Conservation (phyloP, 2,797 vertebrate genomes). For the Jordanella pulchra region DNA sequence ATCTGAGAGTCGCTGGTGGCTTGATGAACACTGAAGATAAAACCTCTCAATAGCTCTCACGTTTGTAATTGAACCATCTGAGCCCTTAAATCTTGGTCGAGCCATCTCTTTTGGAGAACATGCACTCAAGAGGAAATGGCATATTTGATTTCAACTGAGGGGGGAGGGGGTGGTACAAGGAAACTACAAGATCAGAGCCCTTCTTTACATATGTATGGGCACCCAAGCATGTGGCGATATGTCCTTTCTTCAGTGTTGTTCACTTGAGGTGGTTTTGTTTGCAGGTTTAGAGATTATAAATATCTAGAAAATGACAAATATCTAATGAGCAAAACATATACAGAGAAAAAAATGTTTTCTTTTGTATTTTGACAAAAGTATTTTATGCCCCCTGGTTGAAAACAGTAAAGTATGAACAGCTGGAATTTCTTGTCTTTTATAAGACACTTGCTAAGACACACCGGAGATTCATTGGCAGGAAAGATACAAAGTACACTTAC, state of each 20-base stretch:
- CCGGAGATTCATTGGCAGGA: neutral
- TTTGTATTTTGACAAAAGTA: neutral
- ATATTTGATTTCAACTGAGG: slow-evolving; percentile 40
- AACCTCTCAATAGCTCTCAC: slow-evolving; percentile 48
- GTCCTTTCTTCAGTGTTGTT: neutral
- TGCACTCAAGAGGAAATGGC: slow-evolving; percentile 47
- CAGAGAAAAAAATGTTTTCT: neutral
- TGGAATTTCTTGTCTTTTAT: too few relatives aligned
- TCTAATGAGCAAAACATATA: neutral
- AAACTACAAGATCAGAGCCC: slow-evolving; percentile 13
- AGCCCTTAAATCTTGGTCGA: slow-evolving; percentile 35
- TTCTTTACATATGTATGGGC: slow-evolving; percentile 8
- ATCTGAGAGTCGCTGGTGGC: slow-evolving; percentile 47
- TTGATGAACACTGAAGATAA: slow-evolving; percentile 59
- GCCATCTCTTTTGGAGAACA: slow-evolving; percentile 35
- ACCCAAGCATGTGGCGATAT: neutral
- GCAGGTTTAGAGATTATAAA: neutral
- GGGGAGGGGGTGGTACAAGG: neutral
- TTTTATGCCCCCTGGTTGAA: neutral
- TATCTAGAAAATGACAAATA: neutral
- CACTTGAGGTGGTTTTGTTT: neutral
- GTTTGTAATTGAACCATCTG: slow-evolving; percentile 58
- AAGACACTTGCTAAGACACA: neutral
- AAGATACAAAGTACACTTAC: neutral
- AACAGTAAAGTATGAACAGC: neutral